Conservation (phyloP, 2,113 vertebrate genomes). For the Recurvirostra avosetta region DNA sequence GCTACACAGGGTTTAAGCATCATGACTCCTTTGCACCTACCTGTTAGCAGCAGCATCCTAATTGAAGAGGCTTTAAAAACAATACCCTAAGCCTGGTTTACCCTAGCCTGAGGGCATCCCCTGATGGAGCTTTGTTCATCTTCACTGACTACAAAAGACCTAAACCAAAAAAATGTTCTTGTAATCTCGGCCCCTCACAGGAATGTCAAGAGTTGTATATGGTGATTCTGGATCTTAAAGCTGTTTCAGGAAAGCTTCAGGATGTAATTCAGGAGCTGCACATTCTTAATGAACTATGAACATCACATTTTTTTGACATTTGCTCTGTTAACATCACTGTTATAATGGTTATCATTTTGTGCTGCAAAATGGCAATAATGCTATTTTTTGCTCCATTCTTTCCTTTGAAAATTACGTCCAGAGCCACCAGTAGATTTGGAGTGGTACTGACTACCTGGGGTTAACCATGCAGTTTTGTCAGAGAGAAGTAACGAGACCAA, state of each 20-base stretch:
- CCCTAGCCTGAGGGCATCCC: neutral
- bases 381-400: neutral
- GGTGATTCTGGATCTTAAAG: neutral
- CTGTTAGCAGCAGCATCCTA: neutral
- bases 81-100: neutral
- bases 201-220: neutral
- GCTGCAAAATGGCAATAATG: neutral
- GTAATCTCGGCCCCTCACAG: neutral
- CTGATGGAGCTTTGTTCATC: neutral
- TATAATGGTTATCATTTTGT: neutral
- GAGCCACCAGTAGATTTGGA: neutral
- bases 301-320: neutral
- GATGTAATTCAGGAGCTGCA: neutral
- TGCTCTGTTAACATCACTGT: neutral
- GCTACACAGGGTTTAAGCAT: neutral
- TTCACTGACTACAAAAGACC: neutral
- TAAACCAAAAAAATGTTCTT: neutral
- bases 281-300: neutral
- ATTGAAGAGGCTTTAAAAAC: neutral
- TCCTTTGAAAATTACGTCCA: neutral
- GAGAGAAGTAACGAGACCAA: neutral
- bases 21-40: neutral
- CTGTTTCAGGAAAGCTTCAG: neutral
- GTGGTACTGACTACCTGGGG: neutral
- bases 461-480: neutral